Base-by-base conservation (phyloP, 53 echinoderm and acorn worm genomes). In the Luidia sarsii region DNA sequence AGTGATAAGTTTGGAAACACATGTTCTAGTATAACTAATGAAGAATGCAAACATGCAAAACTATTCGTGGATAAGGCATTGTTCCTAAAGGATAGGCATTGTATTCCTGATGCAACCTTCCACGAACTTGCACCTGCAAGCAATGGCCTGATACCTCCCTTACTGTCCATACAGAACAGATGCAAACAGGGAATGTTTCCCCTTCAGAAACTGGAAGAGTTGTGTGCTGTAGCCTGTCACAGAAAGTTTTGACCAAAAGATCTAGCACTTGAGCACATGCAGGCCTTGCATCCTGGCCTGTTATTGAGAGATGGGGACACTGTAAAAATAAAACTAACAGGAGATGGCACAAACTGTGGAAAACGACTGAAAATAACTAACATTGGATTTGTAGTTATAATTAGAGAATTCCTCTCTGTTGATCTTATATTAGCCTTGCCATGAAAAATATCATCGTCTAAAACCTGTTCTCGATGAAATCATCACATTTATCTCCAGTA, bases 391-490 rank as follows among this genome's bases (percentile, higher is more conserved):
- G 31, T 57, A 4, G 27, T 81, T 3, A 34, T 67, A 32, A 48
- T 48, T 33, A 27, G 35, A 35, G 15, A 81, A 32, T 50, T 66
- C 32, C 53, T 15, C 19, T 66, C 66, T 24, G 57, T 16, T 43
- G 83, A 83, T 24, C 50, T 48, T 45, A 38, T 83, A 15, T 14
- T 83, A 13, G 83, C 83, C 50, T 32, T 83, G 53, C 14, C 83
- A 48, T 7, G 71, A 83, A 67, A 83, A 83, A 60, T 59, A 83
- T 27, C 4, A 30, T 5, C 46, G 46, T 19, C 50, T 66, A 0
- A 65, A 66, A 34, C 81, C 81, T 16, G 67, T 67, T 15, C 29
- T 83, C 13, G 49, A 19, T 69, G 67, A 67, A 16, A 67, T 46
- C 21, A 67, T 67, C 43, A 46, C 20, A 15, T 41, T 41, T 11